Conservation (phyloP, 2,797 vertebrate genomes). For the Aphelocoma californica region DNA sequence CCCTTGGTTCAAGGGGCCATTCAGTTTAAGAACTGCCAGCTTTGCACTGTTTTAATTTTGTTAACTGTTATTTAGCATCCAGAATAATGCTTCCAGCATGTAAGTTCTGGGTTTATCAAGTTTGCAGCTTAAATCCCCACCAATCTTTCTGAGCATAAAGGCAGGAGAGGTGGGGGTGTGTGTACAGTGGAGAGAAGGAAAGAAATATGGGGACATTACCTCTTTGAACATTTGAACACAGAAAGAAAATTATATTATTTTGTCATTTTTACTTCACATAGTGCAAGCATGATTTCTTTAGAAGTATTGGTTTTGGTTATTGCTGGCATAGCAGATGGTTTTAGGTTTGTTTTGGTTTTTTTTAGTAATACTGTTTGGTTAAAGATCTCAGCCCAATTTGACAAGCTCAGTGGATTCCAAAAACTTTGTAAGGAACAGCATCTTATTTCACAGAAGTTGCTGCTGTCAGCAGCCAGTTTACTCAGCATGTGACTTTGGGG, state of each 20-base stretch:
- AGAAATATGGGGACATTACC: not conserved
- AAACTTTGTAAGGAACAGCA: not conserved
- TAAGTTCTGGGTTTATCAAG: not conserved
- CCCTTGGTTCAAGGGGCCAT: not conserved
- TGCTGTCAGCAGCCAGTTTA: not conserved
- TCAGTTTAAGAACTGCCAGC: not conserved
- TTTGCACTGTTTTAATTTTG: not conserved
- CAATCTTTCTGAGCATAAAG: not conserved
- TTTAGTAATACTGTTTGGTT: not conserved
- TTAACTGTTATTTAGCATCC: not conserved
- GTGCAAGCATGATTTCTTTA: not conserved
- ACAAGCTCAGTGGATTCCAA: not conserved
- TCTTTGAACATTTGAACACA: not conserved
- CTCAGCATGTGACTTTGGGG: not conserved
- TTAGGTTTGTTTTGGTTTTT: not conserved
- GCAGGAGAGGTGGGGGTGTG: accelerated
- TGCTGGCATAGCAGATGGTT: not conserved
- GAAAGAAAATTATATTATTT: not conserved
- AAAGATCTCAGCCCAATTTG: not conserved
- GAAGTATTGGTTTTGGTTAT: not conserved
- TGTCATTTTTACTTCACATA: not conserved
- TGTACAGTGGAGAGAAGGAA: not conserved
- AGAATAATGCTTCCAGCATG: not conserved
- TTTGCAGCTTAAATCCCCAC: not conserved
- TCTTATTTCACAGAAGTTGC: not conserved